A percentile compares a stretch with the other conserved stretches of the same genome.
Conservation (phyloP, 2,888 invertebrate genomes). For the Tanytarsus gracilentus region DNA sequence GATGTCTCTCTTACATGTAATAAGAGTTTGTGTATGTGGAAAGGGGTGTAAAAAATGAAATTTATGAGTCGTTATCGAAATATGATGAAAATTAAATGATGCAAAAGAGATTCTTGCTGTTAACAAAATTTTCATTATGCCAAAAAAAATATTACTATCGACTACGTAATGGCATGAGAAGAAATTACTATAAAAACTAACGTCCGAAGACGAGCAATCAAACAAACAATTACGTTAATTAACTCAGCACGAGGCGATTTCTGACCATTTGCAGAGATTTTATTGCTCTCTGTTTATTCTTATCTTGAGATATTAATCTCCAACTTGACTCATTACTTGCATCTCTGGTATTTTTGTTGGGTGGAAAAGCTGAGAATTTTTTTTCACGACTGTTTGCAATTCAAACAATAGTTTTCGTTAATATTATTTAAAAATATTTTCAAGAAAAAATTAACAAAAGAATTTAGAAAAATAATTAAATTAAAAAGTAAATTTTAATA, state of each 20-base stretch:
- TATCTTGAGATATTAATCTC: not conserved
- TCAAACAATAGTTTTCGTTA: too few relatives aligned
- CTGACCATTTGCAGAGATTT: slow-evolving; percentile 10
- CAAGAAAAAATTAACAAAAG: too few relatives aligned
- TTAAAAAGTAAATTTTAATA: not conserved
- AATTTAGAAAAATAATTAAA: too few relatives aligned
- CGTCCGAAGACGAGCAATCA: not conserved
- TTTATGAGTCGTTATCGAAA: slow-evolving; percentile 23
- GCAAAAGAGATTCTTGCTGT: not conserved
- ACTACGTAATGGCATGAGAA: not conserved
- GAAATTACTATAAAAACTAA: not conserved
- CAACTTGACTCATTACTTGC: slow-evolving; percentile 1
- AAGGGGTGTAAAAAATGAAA: slow-evolving; percentile 11
- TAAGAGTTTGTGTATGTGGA: not conserved
- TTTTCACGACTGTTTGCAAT: too few relatives aligned
- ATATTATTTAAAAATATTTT: too few relatives aligned
- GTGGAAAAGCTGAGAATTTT: too few relatives aligned
- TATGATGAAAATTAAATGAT: slow-evolving; percentile 12
- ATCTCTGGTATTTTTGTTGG: not conserved
- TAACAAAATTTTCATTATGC: not conserved
- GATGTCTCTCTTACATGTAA: not conserved
- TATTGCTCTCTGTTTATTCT: not conserved
- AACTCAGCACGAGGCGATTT: slow-evolving; percentile 12
- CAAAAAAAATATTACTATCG: not conserved
- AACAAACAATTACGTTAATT: slow-evolving; percentile 23